Percentiles rank a stretch among this genome's conserved stretches.
phyloP scores from a whole-genome alignment of 1,140 invertebrate species.

The Hormaphis cornu region DNA sequence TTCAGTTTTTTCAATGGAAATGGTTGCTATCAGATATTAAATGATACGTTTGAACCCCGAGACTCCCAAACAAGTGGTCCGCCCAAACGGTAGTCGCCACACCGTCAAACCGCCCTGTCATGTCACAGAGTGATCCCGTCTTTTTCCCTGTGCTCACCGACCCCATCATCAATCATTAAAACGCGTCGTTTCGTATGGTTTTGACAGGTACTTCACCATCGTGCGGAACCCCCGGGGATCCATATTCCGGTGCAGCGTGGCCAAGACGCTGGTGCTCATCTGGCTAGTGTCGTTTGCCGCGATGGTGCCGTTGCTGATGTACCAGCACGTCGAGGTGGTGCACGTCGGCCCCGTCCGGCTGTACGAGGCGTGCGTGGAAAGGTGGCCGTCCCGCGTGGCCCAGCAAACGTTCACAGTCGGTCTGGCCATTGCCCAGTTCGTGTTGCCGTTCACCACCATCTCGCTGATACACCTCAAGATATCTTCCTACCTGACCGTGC shows the following conservation, averaged over 20 bases:
- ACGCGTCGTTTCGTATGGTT: background rate
- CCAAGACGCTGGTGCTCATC: slow-evolving; percentile 44
- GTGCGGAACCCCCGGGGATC: slow-evolving; percentile 42
- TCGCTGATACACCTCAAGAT: slow-evolving; percentile 47
- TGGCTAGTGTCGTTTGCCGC: slow-evolving; percentile 49
- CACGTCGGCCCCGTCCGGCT: slow-evolving; percentile 39
- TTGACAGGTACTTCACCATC: slow-evolving; percentile 43
- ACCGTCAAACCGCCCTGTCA: no score
- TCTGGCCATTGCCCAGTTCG: slow-evolving; percentile 46
- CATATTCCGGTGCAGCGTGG: slow-evolving; percentile 35
- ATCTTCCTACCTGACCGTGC: slow-evolving; percentile 42
- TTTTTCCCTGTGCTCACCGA: no score
- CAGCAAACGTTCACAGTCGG: slow-evolving; percentile 37
- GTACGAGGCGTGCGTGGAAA: slow-evolving; percentile 44
- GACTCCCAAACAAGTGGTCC: no score
- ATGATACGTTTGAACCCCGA: no score
- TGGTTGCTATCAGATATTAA: no score
- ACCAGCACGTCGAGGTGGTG: slow-evolving; percentile 43
- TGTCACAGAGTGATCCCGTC: no score
- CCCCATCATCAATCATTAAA: no score
- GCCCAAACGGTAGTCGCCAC: no score
- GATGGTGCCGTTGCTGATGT: slow-evolving; percentile 46
- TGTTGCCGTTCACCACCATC: slow-evolving; percentile 48
- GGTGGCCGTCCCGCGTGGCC: slow-evolving; percentile 41
- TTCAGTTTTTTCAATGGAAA: no score